Evolutionary conservation across 2,888 invertebrate species (phyloP), one percentile per base, ranked within the genome.

Genomic region (Abrostola triplasia): DNA sequence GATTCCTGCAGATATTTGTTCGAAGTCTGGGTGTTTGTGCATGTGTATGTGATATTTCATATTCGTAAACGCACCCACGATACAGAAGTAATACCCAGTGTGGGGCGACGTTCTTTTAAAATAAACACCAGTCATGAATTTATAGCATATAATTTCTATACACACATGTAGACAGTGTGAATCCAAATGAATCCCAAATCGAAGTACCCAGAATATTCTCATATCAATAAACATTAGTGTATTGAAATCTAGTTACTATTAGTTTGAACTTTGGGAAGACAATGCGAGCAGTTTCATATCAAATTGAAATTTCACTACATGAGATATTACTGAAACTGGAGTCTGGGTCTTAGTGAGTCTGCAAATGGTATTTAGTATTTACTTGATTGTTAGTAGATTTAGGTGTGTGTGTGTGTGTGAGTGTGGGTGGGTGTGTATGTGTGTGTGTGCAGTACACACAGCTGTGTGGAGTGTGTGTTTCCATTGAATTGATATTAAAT

Each of bases 221-320:
- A 1, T 8, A 36, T 44, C 40, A 44, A 12, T 36, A 36, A 10
- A 49, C 12, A 4, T 52, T 49, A 42, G 12, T 5, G 9, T 42
- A 12, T 50, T 38, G 6, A 24, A 49, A 54, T 50, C 36, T 6
- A 13, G n/a, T 59, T 68, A 50, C 36, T 50, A 12, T 50, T 36
- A 10, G 13, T 0, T 10, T 4, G 6, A 51, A 44, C 13, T 41
- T 35, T 49, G 24, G 52, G 13, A 13, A 11, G 35, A n/a, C 54
- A 13, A 12, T 35, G 10, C 36, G 5, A 44, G 44, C 37, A 8
- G 35, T 66, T 59, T 50, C 13, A 9, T 42, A 35, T 35, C 5
- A 48, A 24, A 42, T 61, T 48, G 47, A 51, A 47, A 56, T 56
- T 62, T 37, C 5, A 8, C 8, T 5, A 36, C n/a, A 52, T 48